phyloP scores from a whole-genome alignment of 1,140 invertebrate genomes.

The Heliconius nattereri region DNA sequence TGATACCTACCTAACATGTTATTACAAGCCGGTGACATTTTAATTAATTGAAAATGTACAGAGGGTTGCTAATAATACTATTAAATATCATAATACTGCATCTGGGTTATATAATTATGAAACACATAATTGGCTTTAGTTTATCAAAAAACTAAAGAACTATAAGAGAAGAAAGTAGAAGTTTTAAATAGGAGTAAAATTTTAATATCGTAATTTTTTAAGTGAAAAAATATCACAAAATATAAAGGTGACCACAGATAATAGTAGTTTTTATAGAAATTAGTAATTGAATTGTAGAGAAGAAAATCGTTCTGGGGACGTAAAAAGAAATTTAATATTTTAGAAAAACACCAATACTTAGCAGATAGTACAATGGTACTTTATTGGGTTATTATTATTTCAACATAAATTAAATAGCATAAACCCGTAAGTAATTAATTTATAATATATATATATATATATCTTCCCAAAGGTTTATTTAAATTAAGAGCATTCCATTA shows the following conservation, averaged over 20 bases:
- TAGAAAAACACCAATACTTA: background rate
- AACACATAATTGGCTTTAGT: too few relatives aligned
- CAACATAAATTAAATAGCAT: background rate
- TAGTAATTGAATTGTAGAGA: background rate
- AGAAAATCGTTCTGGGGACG: background rate
- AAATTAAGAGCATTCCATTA: background rate
- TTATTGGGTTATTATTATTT: background rate
- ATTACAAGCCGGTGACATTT: background rate
- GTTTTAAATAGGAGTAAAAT: too few relatives aligned
- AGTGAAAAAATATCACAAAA: too few relatives aligned
- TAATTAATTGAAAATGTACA: background rate
- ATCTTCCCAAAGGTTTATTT: background rate
- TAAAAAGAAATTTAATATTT: background rate
- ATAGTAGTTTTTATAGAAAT: background rate
- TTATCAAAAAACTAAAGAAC: background rate
- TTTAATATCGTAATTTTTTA: too few relatives aligned
- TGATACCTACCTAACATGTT: too few relatives aligned
- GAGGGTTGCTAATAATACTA: too few relatives aligned
- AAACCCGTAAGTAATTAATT: background rate
- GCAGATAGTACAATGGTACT: background rate
- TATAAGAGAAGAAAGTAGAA: too few relatives aligned
- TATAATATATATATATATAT: constrained; percentile 4
- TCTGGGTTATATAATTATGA: too few relatives aligned
- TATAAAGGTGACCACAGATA: background rate
- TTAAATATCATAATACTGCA: too few relatives aligned